These are phyloP conservation scores for Drosophila elegans DNA, from an alignment of 1,140 invertebrate genomes.

Conservation along the genomic window DNA sequence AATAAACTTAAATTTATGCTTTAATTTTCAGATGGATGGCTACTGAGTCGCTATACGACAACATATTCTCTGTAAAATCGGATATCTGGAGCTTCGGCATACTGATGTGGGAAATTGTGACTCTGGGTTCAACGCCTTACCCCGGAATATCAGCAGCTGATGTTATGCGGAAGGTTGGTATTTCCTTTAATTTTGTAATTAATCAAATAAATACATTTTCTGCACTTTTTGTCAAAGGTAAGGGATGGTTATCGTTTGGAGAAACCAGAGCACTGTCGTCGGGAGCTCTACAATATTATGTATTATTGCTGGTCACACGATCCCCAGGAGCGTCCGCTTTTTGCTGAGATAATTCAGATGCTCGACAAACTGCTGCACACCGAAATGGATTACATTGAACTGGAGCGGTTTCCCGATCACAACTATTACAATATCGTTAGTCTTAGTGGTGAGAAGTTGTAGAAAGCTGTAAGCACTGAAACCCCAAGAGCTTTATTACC, in stretches of 20 bases:
- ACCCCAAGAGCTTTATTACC: conserved; percentile 63
- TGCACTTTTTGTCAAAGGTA: conserved; percentile 86
- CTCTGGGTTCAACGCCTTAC: conserved; percentile 95
- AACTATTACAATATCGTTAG: conserved; percentile 96
- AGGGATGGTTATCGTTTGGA: conserved; percentile 93
- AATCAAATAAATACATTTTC: too few relatives aligned
- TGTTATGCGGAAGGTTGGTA: conserved; percentile 90
- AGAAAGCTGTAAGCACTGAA: conserved; percentile 32
- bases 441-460: conserved; percentile 93
- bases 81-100: conserved; percentile 98
- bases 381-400: conserved; percentile 96
- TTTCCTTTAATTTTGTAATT: not conserved
- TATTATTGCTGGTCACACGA: conserved; percentile 96
- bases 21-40: conserved; percentile 93
- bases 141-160: conserved; percentile 93
- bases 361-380: conserved; percentile 93
- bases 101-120: conserved; percentile 97
- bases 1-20: not conserved
- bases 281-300: conserved; percentile 97
- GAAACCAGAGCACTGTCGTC: conserved; percentile 94
- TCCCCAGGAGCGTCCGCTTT: conserved; percentile 90
- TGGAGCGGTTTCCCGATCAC: conserved; percentile 96
- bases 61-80: conserved; percentile 95
- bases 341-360: conserved; percentile 91
- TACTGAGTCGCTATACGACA: conserved; percentile 95